A percentile compares a stretch with the other conserved stretches of the same genome.
Conservation (phyloP, 2,113 vertebrate genomes). For the Grammomys surdaster region DNA sequence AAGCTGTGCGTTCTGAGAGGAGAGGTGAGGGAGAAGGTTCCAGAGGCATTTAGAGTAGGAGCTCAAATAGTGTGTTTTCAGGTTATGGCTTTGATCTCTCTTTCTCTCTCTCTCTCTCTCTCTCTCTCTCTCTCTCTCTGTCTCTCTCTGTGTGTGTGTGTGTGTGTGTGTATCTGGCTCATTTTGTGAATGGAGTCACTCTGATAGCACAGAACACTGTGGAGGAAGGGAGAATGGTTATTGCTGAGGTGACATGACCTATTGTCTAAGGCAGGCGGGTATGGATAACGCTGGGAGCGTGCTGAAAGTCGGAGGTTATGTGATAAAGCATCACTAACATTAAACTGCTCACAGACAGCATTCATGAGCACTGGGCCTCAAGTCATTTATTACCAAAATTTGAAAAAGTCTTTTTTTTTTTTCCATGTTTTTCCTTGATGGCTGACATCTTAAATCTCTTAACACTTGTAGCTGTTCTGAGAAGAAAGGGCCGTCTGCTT, state of each 20-base stretch:
- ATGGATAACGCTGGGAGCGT: neutral
- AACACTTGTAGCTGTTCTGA: conserved; percentile 8
- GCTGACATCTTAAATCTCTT: neutral
- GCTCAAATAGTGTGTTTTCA: neutral
- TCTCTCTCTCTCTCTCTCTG: no score
- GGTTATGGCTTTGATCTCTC: neutral
- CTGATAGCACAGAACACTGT: neutral
- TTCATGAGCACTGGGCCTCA: neutral
- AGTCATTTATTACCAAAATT: neutral
- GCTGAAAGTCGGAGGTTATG: neutral
- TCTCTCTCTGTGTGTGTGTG: neutral
- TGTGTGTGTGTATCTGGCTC: neutral
- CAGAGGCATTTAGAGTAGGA: neutral
- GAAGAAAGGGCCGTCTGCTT: neutral
- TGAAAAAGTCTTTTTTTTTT: no score
- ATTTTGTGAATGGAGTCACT: neutral
- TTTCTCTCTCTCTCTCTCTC: no score
- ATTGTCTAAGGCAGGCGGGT: neutral
- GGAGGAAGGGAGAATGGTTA: neutral
- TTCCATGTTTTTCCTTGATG: neutral
- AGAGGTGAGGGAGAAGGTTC: neutral
- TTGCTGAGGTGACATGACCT: neutral
- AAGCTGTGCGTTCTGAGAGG: neutral
- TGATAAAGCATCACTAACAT: neutral
- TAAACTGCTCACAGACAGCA: neutral